Evolutionary conservation across 2,888 invertebrate species (phyloP).

Genomic region (Zhuqinia jingwanae): DNA sequence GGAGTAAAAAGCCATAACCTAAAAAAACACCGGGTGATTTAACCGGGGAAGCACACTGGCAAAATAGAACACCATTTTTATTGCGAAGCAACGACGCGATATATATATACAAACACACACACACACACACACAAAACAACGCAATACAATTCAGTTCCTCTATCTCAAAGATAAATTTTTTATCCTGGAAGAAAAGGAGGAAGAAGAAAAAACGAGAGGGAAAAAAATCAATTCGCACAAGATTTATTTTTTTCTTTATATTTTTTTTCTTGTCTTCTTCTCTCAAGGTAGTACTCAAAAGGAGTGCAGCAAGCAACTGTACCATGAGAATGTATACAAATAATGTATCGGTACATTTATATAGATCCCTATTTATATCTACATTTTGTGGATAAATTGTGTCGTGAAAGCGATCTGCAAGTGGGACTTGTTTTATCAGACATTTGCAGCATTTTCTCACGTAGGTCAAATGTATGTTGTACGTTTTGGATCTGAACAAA

Average conservation of each 20-base stretch:
- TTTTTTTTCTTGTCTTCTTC: slow-evolving; percentile 14
- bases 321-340: too few species aligned
- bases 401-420: slow-evolving; percentile 55
- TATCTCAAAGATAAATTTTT: slow-evolving; percentile 32
- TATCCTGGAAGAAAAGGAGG: neutral
- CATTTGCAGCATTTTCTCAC: slow-evolving; percentile 63
- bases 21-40: slow-evolving; percentile 33
- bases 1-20: slow-evolving; percentile 15
- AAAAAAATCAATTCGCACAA: slow-evolving; percentile 65
- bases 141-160: slow-evolving; percentile 25
- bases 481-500: neutral
- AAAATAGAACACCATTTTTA: neutral
- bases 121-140: too few species aligned
- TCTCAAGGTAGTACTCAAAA: neutral
- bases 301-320: neutral
- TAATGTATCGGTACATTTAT: too few species aligned
- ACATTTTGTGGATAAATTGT: slow-evolving; percentile 6
- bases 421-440: slow-evolving; percentile 65
- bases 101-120: too few species aligned
- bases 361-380: neutral
- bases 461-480: slow-evolving; percentile 49
- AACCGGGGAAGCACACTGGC: neutral
- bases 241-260: slow-evolving; percentile 65
- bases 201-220: slow-evolving; percentile 9
- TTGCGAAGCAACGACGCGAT: neutral